These are phyloP conservation scores for Drosophila leontia DNA, from an alignment of 1,140 invertebrate species.

Conservation along the genomic window DNA sequence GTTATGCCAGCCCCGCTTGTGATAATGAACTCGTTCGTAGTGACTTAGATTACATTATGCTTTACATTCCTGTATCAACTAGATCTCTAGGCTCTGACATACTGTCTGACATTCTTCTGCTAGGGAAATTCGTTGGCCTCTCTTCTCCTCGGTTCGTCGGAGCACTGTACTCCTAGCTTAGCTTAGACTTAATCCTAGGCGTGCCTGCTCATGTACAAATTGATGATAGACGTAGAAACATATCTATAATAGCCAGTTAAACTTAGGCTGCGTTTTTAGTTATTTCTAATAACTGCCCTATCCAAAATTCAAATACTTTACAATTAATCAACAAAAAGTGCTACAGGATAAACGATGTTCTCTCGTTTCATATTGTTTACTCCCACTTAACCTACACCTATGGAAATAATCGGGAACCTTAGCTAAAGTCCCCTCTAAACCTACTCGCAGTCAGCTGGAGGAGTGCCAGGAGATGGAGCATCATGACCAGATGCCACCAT, in stretches of 20 bases:
- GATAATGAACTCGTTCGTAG: conserved; percentile 34
- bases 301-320: conserved; percentile 67
- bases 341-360: conserved; percentile 36
- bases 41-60: conserved; percentile 47
- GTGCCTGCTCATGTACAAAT: conserved; percentile 79
- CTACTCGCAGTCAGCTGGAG: conserved; percentile 44
- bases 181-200: conserved; percentile 58
- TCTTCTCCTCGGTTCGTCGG: conserved; percentile 24
- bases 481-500: conserved; percentile 26
- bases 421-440: conserved; percentile 34
- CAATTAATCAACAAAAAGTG: conserved; percentile 79
- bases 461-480: conserved; percentile 46
- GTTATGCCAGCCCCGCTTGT: conserved; percentile 17
- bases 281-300: conserved; percentile 77
- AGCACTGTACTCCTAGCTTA: conserved; percentile 42
- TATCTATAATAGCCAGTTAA: conserved; percentile 62
- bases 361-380: conserved; percentile 27
- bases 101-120: conserved; percentile 42
- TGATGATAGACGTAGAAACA: conserved; percentile 65
- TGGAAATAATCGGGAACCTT: conserved; percentile 32
- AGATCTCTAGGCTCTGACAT: conserved; percentile 23
- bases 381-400: conserved; percentile 56
- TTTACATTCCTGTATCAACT: conserved; percentile 55
- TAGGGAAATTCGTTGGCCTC: conserved; percentile 75
- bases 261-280: conserved; percentile 69